Percentiles rank a stretch among this genome's conserved stretches.
Conservation (phyloP, 2,113 vertebrate genomes). For the Trematomus loennbergii region DNA sequence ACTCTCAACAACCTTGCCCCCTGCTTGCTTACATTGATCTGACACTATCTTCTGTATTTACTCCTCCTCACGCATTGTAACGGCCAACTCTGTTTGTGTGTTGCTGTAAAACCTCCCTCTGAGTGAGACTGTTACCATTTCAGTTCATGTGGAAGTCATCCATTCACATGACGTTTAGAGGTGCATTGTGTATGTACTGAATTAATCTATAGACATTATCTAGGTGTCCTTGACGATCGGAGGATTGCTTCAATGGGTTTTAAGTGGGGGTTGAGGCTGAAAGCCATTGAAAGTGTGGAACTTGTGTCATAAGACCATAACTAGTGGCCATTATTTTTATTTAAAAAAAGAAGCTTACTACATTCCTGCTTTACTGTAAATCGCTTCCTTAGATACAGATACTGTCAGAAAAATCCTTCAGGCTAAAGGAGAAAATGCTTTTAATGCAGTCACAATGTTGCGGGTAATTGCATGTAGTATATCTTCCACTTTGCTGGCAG, state of each 20-base stretch:
- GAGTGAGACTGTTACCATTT: slow-evolving; percentile 9
- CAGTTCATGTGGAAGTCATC: slow-evolving; percentile 29
- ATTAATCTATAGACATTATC: slow-evolving; percentile 40
- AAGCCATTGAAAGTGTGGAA: background rate
- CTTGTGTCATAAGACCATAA: slow-evolving; percentile 25
- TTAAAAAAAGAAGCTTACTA: slow-evolving; percentile 12
- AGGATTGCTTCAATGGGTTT: background rate
- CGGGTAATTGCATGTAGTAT: slow-evolving; percentile 68
- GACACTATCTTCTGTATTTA: slow-evolving; percentile 12
- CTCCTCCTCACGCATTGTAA: slow-evolving; percentile 2
- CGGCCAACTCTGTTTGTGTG: slow-evolving; percentile 2
- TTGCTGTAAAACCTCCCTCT: background rate
- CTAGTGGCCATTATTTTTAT: background rate
- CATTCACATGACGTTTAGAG: slow-evolving; percentile 35
- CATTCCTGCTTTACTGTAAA: slow-evolving; percentile 33
- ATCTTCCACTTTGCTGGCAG: slow-evolving; percentile 46
- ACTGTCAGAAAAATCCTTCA: slow-evolving; percentile 36
- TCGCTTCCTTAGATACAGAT: slow-evolving; percentile 19
- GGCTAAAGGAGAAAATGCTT: slow-evolving; percentile 2
- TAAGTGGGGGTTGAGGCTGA: background rate
- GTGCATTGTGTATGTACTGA: slow-evolving; percentile 22
- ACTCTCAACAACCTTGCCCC: slow-evolving; percentile 24
- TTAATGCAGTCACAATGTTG: slow-evolving; percentile 48
- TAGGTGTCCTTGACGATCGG: slow-evolving; percentile 43
- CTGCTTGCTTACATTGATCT: slow-evolving; percentile 13